Percentiles rank a stretch among this genome's conserved stretches.
Conservation (phyloP, 2,797 vertebrate genomes). For the Cynopterus sphinx region DNA sequence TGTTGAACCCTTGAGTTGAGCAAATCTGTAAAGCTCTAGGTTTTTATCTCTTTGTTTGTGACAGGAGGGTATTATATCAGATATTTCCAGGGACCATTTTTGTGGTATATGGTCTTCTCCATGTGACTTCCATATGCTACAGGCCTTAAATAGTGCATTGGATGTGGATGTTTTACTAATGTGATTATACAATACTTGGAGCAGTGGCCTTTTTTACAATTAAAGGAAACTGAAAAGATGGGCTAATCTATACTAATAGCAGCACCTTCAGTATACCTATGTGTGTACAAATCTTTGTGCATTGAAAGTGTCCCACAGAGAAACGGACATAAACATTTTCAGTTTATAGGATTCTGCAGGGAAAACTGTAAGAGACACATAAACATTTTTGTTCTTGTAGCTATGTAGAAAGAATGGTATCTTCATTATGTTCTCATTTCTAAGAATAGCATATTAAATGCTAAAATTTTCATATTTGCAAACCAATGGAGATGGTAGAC, state of each 20-base stretch:
- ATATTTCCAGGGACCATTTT: background rate
- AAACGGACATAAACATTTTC: constrained; percentile 41
- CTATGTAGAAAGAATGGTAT: constrained; percentile 53
- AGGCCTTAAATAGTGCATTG: background rate
- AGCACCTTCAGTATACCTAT: background rate
- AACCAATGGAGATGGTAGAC: background rate
- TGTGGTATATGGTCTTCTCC: background rate
- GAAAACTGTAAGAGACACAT: constrained; percentile 7
- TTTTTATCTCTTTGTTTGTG: background rate
- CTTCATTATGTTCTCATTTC: background rate
- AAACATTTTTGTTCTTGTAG: constrained; percentile 44
- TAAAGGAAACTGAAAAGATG: background rate
- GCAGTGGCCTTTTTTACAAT: background rate
- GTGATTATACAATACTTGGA: background rate
- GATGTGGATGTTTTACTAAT: background rate
- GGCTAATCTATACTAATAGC: rapidly evolving
- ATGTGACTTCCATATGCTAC: background rate
- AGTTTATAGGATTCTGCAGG: constrained; percentile 33
- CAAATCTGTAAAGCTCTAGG: background rate
- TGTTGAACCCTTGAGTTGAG: background rate
- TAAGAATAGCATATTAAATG: background rate
- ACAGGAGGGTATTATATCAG: background rate
- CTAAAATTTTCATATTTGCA: background rate
- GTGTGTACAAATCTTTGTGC: background rate
- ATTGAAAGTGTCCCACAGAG: background rate